Percentiles rank a stretch among this genome's conserved stretches.
phyloP scores from a whole-genome alignment of 2,797 vertebrate genomes.

The Melanotaenia boesemani region DNA sequence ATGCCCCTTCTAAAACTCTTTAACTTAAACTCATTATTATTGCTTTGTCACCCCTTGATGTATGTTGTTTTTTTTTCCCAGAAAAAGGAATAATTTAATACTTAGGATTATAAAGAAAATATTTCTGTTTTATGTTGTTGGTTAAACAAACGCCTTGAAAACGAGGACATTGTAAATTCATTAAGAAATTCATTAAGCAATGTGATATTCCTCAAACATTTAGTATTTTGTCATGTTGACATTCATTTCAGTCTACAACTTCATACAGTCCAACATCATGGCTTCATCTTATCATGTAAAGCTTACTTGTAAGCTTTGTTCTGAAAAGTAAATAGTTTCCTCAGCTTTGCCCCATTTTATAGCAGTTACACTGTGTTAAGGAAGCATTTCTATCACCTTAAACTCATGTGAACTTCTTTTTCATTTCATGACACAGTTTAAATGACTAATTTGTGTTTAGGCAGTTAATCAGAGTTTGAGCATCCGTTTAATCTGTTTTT shows the following conservation, averaged over 20 bases:
- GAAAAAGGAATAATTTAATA: not conserved
- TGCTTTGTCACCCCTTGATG: not conserved
- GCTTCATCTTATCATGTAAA: conserved; percentile 8
- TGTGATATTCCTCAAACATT: not conserved
- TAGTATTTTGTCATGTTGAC: not conserved
- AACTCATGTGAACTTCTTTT: not conserved
- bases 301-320: conserved; percentile 1
- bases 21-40: not conserved
- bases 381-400: not conserved
- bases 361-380: too few relatives aligned
- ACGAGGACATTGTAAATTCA: not conserved
- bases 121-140: not conserved
- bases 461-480: too few relatives aligned
- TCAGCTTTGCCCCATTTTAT: not conserved
- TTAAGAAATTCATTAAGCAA: too few relatives aligned
- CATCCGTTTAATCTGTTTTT: too few relatives aligned
- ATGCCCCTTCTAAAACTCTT: conserved; percentile 3
- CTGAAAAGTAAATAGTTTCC: not conserved
- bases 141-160: too few relatives aligned
- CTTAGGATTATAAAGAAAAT: not conserved
- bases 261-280: not conserved
- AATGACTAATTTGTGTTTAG: too few relatives aligned
- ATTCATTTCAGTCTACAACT: not conserved
- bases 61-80: not conserved
- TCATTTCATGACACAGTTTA: not conserved